phyloP scores from a whole-genome alignment of 2,113 vertebrate species.

The Istiophorus platypterus region DNA sequence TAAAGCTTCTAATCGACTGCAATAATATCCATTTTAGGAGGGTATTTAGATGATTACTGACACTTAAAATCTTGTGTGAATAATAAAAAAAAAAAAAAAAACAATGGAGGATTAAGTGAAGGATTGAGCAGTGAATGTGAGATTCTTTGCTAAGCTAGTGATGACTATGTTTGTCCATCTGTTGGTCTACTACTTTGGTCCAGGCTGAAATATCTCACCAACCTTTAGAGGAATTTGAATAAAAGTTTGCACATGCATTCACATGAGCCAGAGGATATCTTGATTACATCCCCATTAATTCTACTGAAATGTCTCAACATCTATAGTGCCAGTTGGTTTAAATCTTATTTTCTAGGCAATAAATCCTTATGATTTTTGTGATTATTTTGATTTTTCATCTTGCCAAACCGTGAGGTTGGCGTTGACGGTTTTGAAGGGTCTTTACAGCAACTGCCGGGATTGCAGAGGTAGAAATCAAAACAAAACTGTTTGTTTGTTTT shows the following conservation, averaged over 20 bases:
- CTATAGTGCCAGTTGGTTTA: too few relatives aligned
- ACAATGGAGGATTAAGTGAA: too few relatives aligned
- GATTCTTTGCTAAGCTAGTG: neutral
- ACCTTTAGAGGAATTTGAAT: neutral
- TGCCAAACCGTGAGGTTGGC: neutral
- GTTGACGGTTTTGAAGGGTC: too few relatives aligned
- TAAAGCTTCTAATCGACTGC: slow-evolving; percentile 1
- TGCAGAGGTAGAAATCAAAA: too few relatives aligned
- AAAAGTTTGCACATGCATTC: too few relatives aligned
- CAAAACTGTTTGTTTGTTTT: too few relatives aligned
- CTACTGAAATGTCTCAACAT: too few relatives aligned
- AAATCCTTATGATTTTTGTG: neutral
- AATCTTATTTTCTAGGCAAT: neutral
- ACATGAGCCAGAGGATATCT: too few relatives aligned
- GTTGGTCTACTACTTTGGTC: neutral
- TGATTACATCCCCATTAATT: too few relatives aligned
- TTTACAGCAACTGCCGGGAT: too few relatives aligned
- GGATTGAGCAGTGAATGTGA: too few relatives aligned
- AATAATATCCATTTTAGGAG: slow-evolving; percentile 25
- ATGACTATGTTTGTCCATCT: neutral
- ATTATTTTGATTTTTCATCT: neutral
- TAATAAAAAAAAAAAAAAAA: too few relatives aligned
- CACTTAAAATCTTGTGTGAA: slow-evolving; percentile 5
- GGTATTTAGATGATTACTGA: slow-evolving; percentile 3
- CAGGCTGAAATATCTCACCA: neutral